Conservation (phyloP, 2,888 invertebrate species). For the Hololepta plana region DNA sequence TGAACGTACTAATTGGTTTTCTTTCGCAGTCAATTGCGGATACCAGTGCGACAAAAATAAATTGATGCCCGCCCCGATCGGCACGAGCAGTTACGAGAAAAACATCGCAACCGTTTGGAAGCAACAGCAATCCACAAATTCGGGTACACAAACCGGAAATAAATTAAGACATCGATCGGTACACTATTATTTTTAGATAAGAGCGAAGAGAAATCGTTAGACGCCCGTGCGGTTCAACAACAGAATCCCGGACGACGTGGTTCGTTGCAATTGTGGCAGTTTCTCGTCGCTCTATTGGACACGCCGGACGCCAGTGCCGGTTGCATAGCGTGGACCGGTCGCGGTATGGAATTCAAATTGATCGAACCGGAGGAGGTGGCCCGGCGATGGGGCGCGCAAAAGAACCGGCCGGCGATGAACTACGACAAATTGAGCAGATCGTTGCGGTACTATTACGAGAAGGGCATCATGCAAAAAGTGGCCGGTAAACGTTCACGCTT, state of each 20-base stretch:
- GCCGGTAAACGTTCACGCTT: conserved; percentile 37
- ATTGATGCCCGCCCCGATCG: conserved; percentile 8
- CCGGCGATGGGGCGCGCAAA: conserved; percentile 87
- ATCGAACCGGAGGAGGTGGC: conserved; percentile 96
- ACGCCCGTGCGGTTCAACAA: conserved; percentile 12
- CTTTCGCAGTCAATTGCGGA: conserved; percentile 12
- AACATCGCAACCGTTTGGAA: conserved; percentile 13
- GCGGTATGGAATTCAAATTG: conserved; percentile 89
- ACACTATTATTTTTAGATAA: no score
- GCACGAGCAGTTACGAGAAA: no score
- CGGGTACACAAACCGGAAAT: background rate
- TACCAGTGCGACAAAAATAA: conserved; percentile 12
- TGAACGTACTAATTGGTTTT: conserved; percentile 5
- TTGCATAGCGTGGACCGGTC: conserved; percentile 87
- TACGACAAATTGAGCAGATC: conserved; percentile 91
- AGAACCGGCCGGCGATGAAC: conserved; percentile 94
- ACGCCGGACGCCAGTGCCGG: conserved; percentile 49
- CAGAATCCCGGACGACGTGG: conserved; percentile 39
- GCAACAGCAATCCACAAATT: no score
- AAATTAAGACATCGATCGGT: no score
- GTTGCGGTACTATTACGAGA: conserved; percentile 90
- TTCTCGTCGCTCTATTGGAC: conserved; percentile 66
- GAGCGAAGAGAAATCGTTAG: conserved; percentile 5
- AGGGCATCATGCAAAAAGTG: conserved; percentile 98
- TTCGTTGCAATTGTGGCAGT: conserved; percentile 88